Percentiles rank a stretch among this genome's conserved stretches.
phyloP scores from a whole-genome alignment of 2,888 invertebrate genomes.

The Tiliacea citrago region DNA sequence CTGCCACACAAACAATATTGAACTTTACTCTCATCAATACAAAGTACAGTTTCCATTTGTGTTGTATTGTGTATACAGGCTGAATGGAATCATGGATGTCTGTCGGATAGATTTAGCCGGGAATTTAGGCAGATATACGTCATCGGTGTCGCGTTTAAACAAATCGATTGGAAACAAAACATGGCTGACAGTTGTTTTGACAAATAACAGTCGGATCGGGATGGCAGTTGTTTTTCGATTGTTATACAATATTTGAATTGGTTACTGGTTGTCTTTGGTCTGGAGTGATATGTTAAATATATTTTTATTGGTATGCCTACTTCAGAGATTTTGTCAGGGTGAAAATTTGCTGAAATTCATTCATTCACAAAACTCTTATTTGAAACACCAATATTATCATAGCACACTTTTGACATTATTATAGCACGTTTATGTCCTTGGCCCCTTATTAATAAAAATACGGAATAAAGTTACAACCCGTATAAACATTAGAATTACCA shows the following conservation, averaged over 20 bases:
- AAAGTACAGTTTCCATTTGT: constrained; percentile 50
- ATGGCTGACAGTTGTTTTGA: constrained; percentile 72
- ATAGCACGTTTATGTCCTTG: background rate
- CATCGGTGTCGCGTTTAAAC: constrained; percentile 76
- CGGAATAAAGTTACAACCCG: too few relatives aligned
- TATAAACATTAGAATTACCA: too few relatives aligned
- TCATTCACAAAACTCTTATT: background rate
- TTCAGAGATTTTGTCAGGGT: background rate
- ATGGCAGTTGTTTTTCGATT: constrained; percentile 55
- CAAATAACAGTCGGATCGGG: constrained; percentile 65
- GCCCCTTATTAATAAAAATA: too few relatives aligned
- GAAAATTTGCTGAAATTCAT: background rate
- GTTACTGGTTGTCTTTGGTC: constrained; percentile 28
- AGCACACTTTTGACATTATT: background rate
- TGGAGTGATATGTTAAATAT: constrained; percentile 10
- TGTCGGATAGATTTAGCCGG: constrained; percentile 84
- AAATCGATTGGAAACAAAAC: constrained; percentile 73
- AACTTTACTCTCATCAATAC: constrained; percentile 51
- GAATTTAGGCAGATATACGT: constrained; percentile 82
- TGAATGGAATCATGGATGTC: constrained; percentile 73
- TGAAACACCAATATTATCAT: background rate
- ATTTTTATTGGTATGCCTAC: constrained; percentile 13
- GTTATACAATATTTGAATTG: constrained; percentile 60
- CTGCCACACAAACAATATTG: constrained; percentile 47
- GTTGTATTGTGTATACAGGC: constrained; percentile 61